Conservation (phyloP, 2,797 vertebrate genomes). For the Sciurus vulgaris region DNA sequence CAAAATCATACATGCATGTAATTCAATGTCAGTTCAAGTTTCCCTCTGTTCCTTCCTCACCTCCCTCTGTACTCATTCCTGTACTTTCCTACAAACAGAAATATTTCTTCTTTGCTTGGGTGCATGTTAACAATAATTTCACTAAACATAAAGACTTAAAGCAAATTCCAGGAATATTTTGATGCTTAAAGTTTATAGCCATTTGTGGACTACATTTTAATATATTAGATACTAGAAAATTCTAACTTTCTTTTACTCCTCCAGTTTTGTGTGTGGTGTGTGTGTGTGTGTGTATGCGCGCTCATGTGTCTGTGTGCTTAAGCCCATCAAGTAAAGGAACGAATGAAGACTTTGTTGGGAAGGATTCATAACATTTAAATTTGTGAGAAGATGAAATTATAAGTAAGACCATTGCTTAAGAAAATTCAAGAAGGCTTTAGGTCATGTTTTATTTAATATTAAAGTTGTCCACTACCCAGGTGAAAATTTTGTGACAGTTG, state of each 20-base stretch:
- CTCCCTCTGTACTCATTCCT: not conserved
- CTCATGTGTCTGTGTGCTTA: not conserved
- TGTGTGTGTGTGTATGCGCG: not conserved
- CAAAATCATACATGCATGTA: too few species aligned
- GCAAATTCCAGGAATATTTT: not conserved
- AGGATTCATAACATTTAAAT: not conserved
- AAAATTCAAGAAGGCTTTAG: conserved; percentile 23
- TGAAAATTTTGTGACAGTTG: conserved; percentile 55
- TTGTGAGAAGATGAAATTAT: not conserved
- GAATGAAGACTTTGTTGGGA: not conserved
- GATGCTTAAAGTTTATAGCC: not conserved
- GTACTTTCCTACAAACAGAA: not conserved
- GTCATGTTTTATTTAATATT: conserved; percentile 40
- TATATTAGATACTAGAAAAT: not conserved
- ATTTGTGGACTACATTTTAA: not conserved
- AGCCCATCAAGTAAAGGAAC: not conserved
- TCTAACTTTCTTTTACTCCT: not conserved
- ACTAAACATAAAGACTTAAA: not conserved
- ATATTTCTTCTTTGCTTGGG: conserved; percentile 7
- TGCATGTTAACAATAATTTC: conserved; percentile 36
- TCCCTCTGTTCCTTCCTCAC: too few species aligned
- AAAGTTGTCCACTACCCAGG: not conserved
- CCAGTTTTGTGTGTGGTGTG: not conserved
- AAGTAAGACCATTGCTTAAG: conserved; percentile 19
- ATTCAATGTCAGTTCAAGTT: too few species aligned